Evolutionary conservation across 1,140 invertebrate species (phyloP), one percentile per base, ranked within the genome.

Genomic region (Platyscapa corneri): DNA sequence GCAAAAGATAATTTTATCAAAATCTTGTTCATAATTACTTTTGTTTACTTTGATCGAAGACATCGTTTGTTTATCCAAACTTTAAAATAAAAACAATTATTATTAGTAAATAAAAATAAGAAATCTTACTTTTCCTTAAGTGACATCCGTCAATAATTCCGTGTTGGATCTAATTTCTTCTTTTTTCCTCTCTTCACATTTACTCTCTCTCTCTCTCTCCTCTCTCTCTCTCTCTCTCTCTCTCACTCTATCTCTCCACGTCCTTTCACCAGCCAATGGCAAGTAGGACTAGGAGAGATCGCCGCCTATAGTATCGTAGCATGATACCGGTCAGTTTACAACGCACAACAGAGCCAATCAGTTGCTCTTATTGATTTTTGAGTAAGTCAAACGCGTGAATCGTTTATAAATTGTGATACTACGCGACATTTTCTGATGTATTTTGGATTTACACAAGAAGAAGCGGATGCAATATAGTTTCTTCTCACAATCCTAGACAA

Each of bases 261-360:
- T 74, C 70, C 70, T 74, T 74, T 74, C 34, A 67, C 64, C 64
- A n/a, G 30, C 30, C 64, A 67, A 32, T 32, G 12, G 30, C 64
- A 32, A 67, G n/a, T 67, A n/a, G 64, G 64, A 67, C 64, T 67
- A 32, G n/a, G n/a, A 67, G 16, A 67, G 64, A 67, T 30, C 32
- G 39, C 32, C 49, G 75, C 46, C 16, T 23, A n/a, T 32, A 74
- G 80, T 39, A 72, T 46, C 56, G 34, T 32, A 39, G 77, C 37
- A 42, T 78, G 20, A 77, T 80, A 82, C 85, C 85, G 49, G 30
- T 37, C 64, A 74, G 79, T 64, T 42, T 74, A 83, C 76, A 79
- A 39, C 67, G 49, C 82, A 53, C 82, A n/a, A 78, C 46, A 6
- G n/a, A n/a, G n/a, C n/a, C n/a, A n/a, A n/a, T n/a, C n/a, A 34